These are phyloP conservation scores for Onchidella celtica DNA, from an alignment of 2,888 invertebrate genomes.

Conservation along the genomic window DNA sequence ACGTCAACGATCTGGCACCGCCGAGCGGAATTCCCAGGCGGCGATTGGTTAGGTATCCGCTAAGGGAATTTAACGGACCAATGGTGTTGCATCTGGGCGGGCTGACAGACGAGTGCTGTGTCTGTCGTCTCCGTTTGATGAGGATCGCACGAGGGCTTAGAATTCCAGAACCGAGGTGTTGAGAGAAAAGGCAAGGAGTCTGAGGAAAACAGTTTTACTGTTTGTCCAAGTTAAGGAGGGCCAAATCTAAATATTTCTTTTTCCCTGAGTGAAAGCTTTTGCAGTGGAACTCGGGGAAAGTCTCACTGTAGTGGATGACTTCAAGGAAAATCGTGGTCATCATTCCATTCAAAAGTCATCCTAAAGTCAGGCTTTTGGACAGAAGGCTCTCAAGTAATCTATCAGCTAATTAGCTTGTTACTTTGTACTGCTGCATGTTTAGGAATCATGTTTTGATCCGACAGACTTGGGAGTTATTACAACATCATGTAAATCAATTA, in stretches of 20 bases:
- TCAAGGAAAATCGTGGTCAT: too few species aligned
- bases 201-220: constrained; percentile 18
- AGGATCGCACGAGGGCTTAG: not conserved
- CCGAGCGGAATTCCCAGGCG: not conserved
- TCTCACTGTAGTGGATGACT: too few species aligned
- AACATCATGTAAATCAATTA: too few species aligned
- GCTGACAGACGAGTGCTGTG: constrained; percentile 26
- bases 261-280: not conserved
- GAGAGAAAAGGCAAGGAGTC: constrained; percentile 7
- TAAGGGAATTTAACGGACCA: constrained; percentile 41
- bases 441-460: too few species aligned
- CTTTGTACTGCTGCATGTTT: too few species aligned
- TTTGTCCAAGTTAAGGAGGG: constrained; percentile 20
- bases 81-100: constrained; percentile 36
- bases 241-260: constrained; percentile 36
- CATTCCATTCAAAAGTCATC: too few species aligned
- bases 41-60: not conserved
- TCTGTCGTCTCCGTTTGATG: constrained; percentile 18
- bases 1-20: not conserved
- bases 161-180: constrained; percentile 31
- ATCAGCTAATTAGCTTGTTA: too few species aligned
- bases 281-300: too few species aligned
- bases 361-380: too few species aligned
- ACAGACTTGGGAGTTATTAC: too few species aligned
- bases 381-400: too few species aligned